These are phyloP conservation scores for Cyprinodon tularosa DNA, from an alignment of 2,113 vertebrate species.

Conservation along the genomic window DNA sequence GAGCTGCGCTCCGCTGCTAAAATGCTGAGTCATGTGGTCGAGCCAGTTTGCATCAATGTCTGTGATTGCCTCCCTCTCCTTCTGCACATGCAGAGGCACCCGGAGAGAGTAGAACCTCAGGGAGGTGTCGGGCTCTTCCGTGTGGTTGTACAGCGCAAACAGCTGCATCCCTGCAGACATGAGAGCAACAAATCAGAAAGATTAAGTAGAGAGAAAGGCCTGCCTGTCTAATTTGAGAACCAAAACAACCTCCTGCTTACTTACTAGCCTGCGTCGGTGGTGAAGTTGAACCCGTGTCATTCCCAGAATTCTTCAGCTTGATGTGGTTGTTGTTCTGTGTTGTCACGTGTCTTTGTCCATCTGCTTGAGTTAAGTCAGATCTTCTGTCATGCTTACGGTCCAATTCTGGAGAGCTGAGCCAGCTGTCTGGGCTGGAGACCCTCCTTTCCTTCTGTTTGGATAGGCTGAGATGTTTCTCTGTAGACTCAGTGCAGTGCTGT, in stretches of 20 bases:
- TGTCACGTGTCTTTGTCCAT: constrained; percentile 25
- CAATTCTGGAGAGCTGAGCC: constrained; percentile 57
- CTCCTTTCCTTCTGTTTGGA: constrained; percentile 26
- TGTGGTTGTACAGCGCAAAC: constrained; percentile 91
- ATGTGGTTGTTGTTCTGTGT: constrained; percentile 73
- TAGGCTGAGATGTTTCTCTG: constrained; percentile 26
- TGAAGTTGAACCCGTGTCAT: constrained; percentile 28
- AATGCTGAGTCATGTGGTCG: constrained; percentile 97
- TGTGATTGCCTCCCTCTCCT: constrained; percentile 84
- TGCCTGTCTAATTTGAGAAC: neutral
- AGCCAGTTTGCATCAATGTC: constrained; percentile 91
- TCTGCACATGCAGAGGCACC: constrained; percentile 89
- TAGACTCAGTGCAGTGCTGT: constrained; percentile 2
- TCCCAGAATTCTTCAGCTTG: constrained; percentile 43
- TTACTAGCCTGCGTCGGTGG: constrained; percentile 58
- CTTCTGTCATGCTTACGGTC: constrained; percentile 23
- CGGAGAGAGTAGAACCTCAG: constrained; percentile 88
- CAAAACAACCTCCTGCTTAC: constrained; percentile 31
- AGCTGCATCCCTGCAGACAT: constrained; percentile 84
- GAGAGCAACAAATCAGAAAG: neutral
- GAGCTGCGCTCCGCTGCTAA: constrained; percentile 89
- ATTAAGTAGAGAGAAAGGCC: neutral
- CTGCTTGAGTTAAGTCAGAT: constrained; percentile 7
- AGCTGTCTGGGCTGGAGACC: constrained; percentile 47
- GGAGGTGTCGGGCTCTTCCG: constrained; percentile 76